These are phyloP conservation scores for Medauroidea extradentata DNA, from an alignment of 1,140 invertebrate genomes.

Conservation along the genomic window DNA sequence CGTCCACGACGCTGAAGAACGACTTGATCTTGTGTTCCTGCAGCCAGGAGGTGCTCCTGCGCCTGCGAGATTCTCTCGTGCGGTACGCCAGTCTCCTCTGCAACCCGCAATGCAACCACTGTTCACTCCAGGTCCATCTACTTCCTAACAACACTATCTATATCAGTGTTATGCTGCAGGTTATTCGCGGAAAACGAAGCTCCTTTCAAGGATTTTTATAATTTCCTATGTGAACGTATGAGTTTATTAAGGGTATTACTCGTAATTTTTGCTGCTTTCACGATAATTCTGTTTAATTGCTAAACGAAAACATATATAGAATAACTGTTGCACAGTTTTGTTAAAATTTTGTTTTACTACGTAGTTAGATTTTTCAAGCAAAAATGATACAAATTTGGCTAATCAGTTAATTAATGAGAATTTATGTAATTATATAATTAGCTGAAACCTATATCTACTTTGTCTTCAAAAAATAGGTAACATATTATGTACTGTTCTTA, in stretches of 20 bases:
- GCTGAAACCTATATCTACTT: too few relatives aligned
- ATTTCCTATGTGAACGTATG: not conserved
- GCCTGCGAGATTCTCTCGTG: constrained; percentile 52
- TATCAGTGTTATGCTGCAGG: not conserved
- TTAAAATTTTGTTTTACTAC: too few relatives aligned
- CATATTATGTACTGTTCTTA: too few relatives aligned
- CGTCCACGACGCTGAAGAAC: constrained; percentile 82
- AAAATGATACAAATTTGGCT: too few relatives aligned
- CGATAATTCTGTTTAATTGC: not conserved
- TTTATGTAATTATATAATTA: too few relatives aligned
- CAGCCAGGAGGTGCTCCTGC: constrained; percentile 70
- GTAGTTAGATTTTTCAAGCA: too few relatives aligned
- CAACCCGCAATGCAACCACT: constrained; percentile 6
- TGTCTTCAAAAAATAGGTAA: too few relatives aligned
- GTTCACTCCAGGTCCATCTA: not conserved
- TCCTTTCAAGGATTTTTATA: not conserved
- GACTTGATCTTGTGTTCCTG: constrained; percentile 73
- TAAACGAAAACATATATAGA: too few relatives aligned
- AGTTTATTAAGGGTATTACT: too few relatives aligned
- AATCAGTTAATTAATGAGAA: too few relatives aligned
- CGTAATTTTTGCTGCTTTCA: not conserved
- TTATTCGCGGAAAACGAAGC: not conserved
- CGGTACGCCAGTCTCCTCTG: constrained; percentile 65
- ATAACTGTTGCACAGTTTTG: too few relatives aligned
- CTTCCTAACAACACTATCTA: not conserved